Conservation (phyloP, 2,797 vertebrate species). For the Molossus molossus region DNA sequence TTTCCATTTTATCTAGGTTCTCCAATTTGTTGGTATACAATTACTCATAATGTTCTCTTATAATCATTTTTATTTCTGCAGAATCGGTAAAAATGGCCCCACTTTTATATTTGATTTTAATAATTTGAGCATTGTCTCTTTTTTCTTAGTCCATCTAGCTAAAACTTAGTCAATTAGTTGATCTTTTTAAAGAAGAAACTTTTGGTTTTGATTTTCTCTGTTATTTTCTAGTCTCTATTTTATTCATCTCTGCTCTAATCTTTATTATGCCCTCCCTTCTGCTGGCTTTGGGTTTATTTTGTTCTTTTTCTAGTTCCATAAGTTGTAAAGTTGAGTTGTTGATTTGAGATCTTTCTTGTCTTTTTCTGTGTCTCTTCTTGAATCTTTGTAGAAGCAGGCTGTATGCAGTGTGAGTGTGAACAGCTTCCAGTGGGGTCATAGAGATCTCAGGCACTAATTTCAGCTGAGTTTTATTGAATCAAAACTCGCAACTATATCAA, state of each 20-base stretch:
- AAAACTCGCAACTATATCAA: background rate
- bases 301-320: background rate
- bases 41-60: background rate
- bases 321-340: background rate
- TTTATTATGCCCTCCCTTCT: background rate
- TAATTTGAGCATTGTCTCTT: background rate
- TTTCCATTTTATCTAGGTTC: background rate
- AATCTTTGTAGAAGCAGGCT: background rate
- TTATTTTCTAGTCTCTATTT: conserved; percentile 20
- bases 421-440: background rate
- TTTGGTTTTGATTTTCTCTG: background rate
- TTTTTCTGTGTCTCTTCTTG: conserved; percentile 29
- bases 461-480: background rate
- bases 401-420: background rate
- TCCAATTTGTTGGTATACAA: background rate
- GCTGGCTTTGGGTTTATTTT: background rate
- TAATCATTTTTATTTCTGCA: background rate
- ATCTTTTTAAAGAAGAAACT: background rate
- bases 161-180: background rate
- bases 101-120: conserved; percentile 11
- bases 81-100: background rate
- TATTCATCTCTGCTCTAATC: background rate
- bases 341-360: background rate
- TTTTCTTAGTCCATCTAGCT: background rate
- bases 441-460: background rate